Evolutionary conservation across 2,113 vertebrate species (phyloP).

Genomic region (Oenanthe oenanthe): DNA sequence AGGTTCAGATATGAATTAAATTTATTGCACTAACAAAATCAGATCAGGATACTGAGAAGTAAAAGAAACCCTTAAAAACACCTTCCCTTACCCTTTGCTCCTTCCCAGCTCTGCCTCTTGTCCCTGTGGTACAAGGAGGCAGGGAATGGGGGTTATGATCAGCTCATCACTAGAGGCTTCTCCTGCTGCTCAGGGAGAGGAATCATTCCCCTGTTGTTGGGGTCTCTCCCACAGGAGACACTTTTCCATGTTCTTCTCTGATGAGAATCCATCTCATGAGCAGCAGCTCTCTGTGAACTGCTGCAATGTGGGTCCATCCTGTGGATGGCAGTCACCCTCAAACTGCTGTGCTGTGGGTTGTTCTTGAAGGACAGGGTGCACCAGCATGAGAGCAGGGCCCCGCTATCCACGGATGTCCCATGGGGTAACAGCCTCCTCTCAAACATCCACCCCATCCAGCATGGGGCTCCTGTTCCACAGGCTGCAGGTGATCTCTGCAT

Average conservation of each 20-base stretch:
- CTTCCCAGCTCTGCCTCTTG: background rate
- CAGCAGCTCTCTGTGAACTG: background rate
- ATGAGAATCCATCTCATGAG: too few species aligned
- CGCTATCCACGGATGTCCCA: rapidly evolving
- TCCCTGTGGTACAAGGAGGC: background rate
- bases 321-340: rapidly evolving
- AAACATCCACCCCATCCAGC: background rate
- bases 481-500: background rate
- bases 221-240: background rate
- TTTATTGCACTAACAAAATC: background rate
- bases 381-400: background rate
- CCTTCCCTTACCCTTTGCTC: background rate
- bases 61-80: background rate
- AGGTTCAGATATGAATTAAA: background rate
- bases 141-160: background rate
- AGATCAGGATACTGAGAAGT: background rate
- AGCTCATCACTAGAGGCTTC: background rate
- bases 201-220: background rate
- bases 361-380: background rate
- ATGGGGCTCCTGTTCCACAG: background rate
- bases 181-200: background rate
- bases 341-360: background rate
- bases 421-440: background rate
- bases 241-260: background rate
- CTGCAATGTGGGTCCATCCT: background rate